Conservation (phyloP, 2,797 vertebrate genomes). For the Sebastes steindachneri region DNA sequence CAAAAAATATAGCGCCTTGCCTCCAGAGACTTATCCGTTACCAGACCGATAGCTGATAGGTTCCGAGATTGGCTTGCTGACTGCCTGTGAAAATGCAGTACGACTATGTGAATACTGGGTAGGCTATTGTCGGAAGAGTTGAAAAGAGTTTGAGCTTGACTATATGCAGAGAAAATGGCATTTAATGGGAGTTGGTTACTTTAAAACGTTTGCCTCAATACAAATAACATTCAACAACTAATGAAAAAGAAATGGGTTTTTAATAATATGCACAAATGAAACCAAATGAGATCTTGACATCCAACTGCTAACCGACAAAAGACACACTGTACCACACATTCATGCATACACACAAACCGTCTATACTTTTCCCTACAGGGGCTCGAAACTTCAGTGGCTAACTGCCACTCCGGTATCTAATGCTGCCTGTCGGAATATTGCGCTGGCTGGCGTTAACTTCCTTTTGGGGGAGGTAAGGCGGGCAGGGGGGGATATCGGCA, state of each 20-base stretch:
- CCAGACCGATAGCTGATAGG: background rate
- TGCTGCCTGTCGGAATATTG: slow-evolving; percentile 76
- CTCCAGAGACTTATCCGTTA: background rate
- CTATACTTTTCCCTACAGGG: slow-evolving; percentile 29
- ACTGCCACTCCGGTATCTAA: slow-evolving; percentile 70
- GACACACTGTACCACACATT: background rate
- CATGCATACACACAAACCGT: slow-evolving; percentile 10
- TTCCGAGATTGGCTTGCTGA: background rate
- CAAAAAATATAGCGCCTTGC: background rate
- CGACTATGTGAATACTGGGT: background rate
- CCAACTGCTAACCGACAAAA: background rate
- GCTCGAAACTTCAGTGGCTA: slow-evolving; percentile 61
- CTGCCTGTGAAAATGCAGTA: background rate
- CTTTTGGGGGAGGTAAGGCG: slow-evolving; percentile 36
- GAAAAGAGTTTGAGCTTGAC: background rate
- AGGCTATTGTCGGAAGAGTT: background rate
- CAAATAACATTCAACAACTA: background rate
- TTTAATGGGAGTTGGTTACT: background rate
- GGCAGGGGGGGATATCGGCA: slow-evolving; percentile 85
- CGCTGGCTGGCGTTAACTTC: slow-evolving; percentile 73
- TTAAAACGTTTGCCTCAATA: background rate
- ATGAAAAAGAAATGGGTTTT: background rate
- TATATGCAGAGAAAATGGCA: background rate
- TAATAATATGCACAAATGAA: slow-evolving; percentile 4
- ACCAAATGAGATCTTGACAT: background rate